These are phyloP conservation scores for Tympanoctomys barrerae DNA, from an alignment of 2,797 vertebrate species.

Conservation along the genomic window DNA sequence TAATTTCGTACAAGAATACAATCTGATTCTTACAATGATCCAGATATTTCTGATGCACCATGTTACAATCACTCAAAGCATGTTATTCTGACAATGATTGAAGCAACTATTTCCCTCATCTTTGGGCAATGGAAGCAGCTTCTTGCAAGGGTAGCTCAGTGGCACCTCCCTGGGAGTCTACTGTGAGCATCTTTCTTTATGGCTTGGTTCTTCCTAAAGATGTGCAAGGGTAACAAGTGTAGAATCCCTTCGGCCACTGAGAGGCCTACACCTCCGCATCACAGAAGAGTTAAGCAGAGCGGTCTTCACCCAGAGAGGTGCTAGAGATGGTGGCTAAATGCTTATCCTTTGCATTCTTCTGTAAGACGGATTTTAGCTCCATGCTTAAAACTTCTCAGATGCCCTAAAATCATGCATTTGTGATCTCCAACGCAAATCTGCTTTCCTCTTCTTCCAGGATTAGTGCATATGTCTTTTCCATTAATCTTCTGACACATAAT, in stretches of 20 bases:
- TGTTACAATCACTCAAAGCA: neutral
- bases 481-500: conserved; percentile 16
- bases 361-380: neutral
- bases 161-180: neutral
- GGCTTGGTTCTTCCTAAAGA: neutral
- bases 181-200: neutral
- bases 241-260: neutral
- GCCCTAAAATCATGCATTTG: neutral
- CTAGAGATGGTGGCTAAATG: neutral
- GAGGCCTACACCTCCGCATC: neutral
- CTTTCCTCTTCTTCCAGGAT: neutral
- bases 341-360: neutral
- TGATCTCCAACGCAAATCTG: neutral
- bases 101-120: neutral
- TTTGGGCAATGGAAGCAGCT: neutral
- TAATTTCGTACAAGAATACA: neutral
- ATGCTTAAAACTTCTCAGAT: conserved; percentile 7
- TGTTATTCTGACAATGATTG: neutral
- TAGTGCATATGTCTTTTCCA: neutral
- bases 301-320: neutral
- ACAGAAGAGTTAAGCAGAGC: neutral
- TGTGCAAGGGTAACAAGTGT: neutral
- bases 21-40: neutral
- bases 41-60: neutral
- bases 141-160: neutral